Evolutionary conservation across 2,888 invertebrate genomes (phyloP).

Genomic region (Colostygia pectinataria): DNA sequence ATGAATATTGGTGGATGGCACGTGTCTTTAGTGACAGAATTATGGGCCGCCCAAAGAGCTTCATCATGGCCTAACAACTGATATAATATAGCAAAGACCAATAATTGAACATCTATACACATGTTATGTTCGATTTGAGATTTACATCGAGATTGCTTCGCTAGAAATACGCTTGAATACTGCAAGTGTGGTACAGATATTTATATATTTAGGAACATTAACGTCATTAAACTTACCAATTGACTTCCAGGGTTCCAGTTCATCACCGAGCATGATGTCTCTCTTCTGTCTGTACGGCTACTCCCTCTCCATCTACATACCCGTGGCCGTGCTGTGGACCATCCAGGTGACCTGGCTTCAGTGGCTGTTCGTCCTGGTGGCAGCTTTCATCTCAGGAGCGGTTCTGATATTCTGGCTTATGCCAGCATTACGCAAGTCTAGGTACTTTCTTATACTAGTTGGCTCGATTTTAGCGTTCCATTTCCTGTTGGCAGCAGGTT

Average conservation of each 20-base stretch:
- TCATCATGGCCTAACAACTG: too few relatives aligned
- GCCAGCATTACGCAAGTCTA: constrained; percentile 87
- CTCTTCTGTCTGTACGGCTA: constrained; percentile 97
- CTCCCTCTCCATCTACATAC: constrained; percentile 96
- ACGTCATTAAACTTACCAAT: too few relatives aligned
- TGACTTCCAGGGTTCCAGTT: constrained; percentile 66
- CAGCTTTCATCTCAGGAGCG: constrained; percentile 91
- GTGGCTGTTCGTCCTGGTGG: constrained; percentile 93
- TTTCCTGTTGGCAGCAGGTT: constrained; percentile 91
- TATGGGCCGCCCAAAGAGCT: too few relatives aligned
- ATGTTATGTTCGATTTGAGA: too few relatives aligned
- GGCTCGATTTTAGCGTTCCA: constrained; percentile 89
- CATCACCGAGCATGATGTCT: constrained; percentile 88
- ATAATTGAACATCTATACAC: too few relatives aligned
- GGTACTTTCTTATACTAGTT: constrained; percentile 68
- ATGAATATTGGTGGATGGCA: too few relatives aligned
- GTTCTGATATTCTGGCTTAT: constrained; percentile 92
- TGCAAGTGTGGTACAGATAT: too few relatives aligned
- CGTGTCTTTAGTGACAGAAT: too few relatives aligned
- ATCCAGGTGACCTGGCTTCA: constrained; percentile 92
- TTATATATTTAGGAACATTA: too few relatives aligned
- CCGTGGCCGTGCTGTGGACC: constrained; percentile 96
- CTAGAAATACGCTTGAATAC: too few relatives aligned
- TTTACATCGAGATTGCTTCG: too few relatives aligned
- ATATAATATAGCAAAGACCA: too few relatives aligned